Evolutionary conservation across 2,888 invertebrate species (phyloP).

Genomic region (Anthophora plumipes): DNA sequence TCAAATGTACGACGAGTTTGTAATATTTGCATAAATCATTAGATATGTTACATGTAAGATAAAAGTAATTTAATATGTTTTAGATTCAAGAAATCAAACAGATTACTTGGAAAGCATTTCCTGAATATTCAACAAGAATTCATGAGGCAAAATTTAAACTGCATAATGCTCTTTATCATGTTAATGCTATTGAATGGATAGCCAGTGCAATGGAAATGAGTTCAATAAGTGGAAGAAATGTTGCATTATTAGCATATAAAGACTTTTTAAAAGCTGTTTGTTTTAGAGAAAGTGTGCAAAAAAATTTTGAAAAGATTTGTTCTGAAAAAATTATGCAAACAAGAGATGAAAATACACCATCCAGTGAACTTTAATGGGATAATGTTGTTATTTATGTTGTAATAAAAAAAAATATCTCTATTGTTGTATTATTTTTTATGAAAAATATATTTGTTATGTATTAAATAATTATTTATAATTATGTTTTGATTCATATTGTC

Average conservation of each 20-base stretch:
- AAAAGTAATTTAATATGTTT: constrained; percentile 25
- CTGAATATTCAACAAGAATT: constrained; percentile 83
- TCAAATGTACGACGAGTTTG: constrained; percentile 69
- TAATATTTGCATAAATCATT: constrained; percentile 6
- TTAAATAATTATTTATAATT: background rate
- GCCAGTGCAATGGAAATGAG: constrained; percentile 90
- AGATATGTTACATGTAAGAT: background rate
- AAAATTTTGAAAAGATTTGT: no score
- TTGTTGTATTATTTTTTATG: background rate
- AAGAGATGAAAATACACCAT: constrained; percentile 6
- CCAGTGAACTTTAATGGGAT: constrained; percentile 41
- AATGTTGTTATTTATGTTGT: background rate
- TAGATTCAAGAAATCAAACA: constrained; percentile 78
- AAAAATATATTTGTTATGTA: background rate
- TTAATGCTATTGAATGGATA: constrained; percentile 88
- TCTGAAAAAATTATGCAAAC: no score
- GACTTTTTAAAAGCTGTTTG: constrained; percentile 70
- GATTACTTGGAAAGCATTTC: constrained; percentile 87
- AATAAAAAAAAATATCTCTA: background rate
- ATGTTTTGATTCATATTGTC: background rate
- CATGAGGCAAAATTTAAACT: constrained; percentile 85
- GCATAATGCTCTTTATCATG: constrained; percentile 86
- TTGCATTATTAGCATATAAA: constrained; percentile 86
- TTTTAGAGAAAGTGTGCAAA: background rate
- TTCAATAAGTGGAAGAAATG: constrained; percentile 87